Evolutionary conservation across 2,113 vertebrate genomes (phyloP), one percentile per base, ranked within the genome.

Genomic region (Eubucco bourcierii): DNA sequence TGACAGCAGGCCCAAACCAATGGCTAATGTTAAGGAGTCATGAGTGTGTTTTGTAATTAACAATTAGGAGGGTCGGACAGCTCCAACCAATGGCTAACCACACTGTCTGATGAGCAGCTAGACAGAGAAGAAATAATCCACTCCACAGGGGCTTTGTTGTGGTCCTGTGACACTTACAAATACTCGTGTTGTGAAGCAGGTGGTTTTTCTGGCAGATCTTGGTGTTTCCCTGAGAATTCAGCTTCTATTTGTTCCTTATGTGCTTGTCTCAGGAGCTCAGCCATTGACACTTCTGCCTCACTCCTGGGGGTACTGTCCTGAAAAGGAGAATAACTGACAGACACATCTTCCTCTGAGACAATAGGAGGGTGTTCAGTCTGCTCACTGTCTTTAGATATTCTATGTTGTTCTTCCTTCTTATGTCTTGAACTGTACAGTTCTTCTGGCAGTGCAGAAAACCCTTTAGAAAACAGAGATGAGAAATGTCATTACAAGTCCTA

Each of bases 371-470:
- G 97, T n/a, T 97, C 96, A 27, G 94, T 72, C 61, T 93, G 70
- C 55, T 97, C 97, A 2, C 80, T 90, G 25, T 97, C 95, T 90
- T 96, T 94, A 16, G 95, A 78, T 16, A 94, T 71, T 34, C 86
- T 88, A 6, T 96, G 98, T 14, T 98, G 96, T 12, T 96, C 95
- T 17, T 97, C 94, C 68, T 87, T 91, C 80, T 96, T 97, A 18
- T 93, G 95, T 47, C 96, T 98, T 8, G 98, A 97, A 50, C 97
- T 98, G 93, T 97, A 98, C 13, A 98, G 95, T 80, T 99, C 99
- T 82, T 99, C 99, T 25, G 98, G 98, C 75, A 99, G 98, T 8
- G 97, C 98, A 74, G 99, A 99, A 96, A 99, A 99, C 52, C 98
- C 99, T 96, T 60, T 98, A 53, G 44, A 52, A 56, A 17, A 84